Base-by-base conservation (phyloP, 2,797 vertebrate species). In the Tiaroga cobitis region DNA sequence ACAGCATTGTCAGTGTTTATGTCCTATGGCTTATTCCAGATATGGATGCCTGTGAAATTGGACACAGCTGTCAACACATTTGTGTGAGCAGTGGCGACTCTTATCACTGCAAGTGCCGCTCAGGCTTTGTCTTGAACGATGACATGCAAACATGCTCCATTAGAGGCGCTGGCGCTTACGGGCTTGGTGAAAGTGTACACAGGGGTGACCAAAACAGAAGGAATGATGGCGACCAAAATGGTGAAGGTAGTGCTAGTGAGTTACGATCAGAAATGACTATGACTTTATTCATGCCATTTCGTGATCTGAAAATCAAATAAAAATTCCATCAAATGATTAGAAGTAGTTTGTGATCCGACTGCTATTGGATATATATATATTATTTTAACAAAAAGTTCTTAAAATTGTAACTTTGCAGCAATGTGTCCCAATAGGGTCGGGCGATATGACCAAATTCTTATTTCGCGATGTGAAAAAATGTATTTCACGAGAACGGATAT, bases 41-140 rank as follows among this genome's bases (percentile, higher is more conserved):
- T 81, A 3, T 82, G 77, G 91, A 94, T 1, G 18, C 79, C 67
- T 96, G 95, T 73, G 92, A 89, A 0, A 88, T 92, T 0, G 91
- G 91, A 82, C 95, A 96, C 0, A 86, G 92, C 70, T 96, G 96
- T 10, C 90, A 95, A 84, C 96, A 96, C 49, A 29, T 94, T 81
- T 96, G 95, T 0, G 88, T 94, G 82, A 92, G 89, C 0, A 91
- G 83, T 0, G 84, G 32, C 3, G 91, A 88, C 6, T 91, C 87
- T 61, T 93, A 92, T 19, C 88, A 90, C 73, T 96, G 96, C 1
- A 91, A 89, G 86, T 96, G 96, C 89, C 90, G 83, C 0, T 88
- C 88, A 32, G 95, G 95, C 4, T 95, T 93, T 56, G 87, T 74
- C 85, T 89, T 96, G 87, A 95, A 93, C 16, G 85, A 89, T 7